Conservation (phyloP, 2,113 vertebrate genomes). For the Dascyllus trimaculatus region DNA sequence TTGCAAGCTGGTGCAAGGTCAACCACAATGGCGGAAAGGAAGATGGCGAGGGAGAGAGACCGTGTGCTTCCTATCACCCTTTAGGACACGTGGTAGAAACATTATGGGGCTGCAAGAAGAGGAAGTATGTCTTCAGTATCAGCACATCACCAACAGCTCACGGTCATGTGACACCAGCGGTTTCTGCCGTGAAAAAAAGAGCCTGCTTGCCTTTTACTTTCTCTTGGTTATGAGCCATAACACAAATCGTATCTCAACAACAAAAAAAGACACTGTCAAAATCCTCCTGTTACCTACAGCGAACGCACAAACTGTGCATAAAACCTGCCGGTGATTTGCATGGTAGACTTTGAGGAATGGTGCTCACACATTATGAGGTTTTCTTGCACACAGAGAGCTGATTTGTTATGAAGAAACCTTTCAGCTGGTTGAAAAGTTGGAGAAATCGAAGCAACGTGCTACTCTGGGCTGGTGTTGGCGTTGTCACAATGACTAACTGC, state of each 20-base stretch:
- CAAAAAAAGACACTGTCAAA: conserved; percentile 4
- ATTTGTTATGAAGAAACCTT: conserved; percentile 39
- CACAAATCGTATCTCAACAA: conserved; percentile 28
- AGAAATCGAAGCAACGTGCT: conserved; percentile 26
- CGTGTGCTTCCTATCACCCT: conserved; percentile 25
- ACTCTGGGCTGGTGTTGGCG: conserved; percentile 44
- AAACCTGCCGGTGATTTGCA: conserved; percentile 39
- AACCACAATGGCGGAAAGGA: conserved; percentile 46
- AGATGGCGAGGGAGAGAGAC: conserved; percentile 29
- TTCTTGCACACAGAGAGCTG: conserved; percentile 12
- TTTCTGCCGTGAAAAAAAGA: conserved; percentile 45
- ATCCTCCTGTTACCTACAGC: conserved; percentile 3
- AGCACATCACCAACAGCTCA: conserved; percentile 41
- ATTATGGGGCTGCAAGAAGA: conserved; percentile 35
- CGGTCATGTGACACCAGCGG: conserved; percentile 60
- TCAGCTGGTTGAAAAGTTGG: conserved; percentile 49
- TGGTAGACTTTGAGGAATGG: conserved; percentile 31
- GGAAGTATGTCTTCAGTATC: conserved; percentile 53
- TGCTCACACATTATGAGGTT: conserved; percentile 1
- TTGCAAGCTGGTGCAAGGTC: conserved; percentile 78
- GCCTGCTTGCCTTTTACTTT: conserved; percentile 38
- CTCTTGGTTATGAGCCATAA: conserved; percentile 47
- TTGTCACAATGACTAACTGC: conserved; percentile 58
- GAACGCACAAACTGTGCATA: conserved; percentile 16
- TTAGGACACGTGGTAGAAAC: conserved; percentile 53